phyloP scores from a whole-genome alignment of 2,888 invertebrate genomes.

The Drosophila multiciliata region DNA sequence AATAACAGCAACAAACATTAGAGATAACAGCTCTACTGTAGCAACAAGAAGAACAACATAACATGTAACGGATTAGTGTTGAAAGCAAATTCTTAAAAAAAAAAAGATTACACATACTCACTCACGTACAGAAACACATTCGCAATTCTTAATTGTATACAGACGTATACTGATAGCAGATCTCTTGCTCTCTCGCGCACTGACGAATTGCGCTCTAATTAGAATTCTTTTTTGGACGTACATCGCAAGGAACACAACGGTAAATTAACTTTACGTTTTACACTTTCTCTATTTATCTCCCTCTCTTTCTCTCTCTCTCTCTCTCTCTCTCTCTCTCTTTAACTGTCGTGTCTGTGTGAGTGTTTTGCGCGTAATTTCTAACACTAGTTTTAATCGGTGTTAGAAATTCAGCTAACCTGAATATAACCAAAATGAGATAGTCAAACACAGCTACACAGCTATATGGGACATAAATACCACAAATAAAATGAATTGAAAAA shows the following conservation, averaged over 20 bases:
- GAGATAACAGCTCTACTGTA: conserved; percentile 17
- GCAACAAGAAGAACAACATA: conserved; percentile 27
- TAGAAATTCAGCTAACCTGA: not conserved
- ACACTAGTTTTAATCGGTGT: not conserved
- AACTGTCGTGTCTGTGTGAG: not conserved
- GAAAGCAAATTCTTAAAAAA: conserved; percentile 8
- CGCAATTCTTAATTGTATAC: conserved; percentile 25
- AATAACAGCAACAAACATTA: not conserved
- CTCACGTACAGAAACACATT: conserved; percentile 19
- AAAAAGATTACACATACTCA: conserved; percentile 1
- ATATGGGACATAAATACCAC: not conserved
- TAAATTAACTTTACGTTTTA: conserved; percentile 38
- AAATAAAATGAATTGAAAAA: not conserved
- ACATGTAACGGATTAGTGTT: conserved; percentile 17
- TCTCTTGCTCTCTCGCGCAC: conserved; percentile 10
- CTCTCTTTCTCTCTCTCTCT: not conserved
- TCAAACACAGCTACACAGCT: not conserved
- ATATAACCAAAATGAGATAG: not conserved
- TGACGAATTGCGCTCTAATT: conserved; percentile 25
- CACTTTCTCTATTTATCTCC: not conserved
- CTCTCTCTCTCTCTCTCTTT: conserved; percentile 7
- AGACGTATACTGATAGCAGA: conserved; percentile 1
- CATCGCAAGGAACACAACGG: conserved; percentile 45
- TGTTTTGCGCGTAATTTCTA: not conserved
- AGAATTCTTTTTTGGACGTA: conserved; percentile 13